phyloP scores from a whole-genome alignment of 2,797 vertebrate species.

The Danio kyathit region DNA sequence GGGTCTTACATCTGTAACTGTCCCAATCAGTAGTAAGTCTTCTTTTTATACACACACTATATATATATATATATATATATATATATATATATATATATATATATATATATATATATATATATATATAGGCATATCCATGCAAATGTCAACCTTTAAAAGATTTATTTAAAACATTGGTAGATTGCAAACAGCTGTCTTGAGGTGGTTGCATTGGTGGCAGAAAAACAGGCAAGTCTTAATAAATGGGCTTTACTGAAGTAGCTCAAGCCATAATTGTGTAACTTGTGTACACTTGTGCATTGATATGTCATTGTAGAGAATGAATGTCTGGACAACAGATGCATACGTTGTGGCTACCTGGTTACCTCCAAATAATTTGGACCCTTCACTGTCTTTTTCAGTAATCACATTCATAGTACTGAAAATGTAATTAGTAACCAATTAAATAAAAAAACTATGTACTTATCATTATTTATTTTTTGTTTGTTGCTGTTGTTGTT shows the following conservation, averaged over 20 bases:
- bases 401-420: background rate
- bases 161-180: background rate
- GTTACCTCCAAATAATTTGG: slow-evolving; percentile 4
- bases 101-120: no score
- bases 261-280: background rate
- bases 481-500: no score
- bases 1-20: no score
- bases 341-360: slow-evolving; percentile 5
- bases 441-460: no score
- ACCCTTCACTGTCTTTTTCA: slow-evolving; percentile 8
- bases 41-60: no score
- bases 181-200: slow-evolving; percentile 4
- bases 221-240: background rate
- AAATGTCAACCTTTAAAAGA: no score
- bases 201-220: background rate
- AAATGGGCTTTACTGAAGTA: background rate
- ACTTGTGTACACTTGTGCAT: background rate
- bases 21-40: no score
- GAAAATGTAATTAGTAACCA: background rate
- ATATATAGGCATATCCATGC: no score
- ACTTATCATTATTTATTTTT: no score
- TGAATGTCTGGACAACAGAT: slow-evolving; percentile 3
- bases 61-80: no score
- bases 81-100: no score
- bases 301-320: slow-evolving; percentile 4